Percentiles rank a stretch among this genome's conserved stretches.
phyloP scores from a whole-genome alignment of 2,888 invertebrate genomes.

The Amblyteles armatorius region DNA sequence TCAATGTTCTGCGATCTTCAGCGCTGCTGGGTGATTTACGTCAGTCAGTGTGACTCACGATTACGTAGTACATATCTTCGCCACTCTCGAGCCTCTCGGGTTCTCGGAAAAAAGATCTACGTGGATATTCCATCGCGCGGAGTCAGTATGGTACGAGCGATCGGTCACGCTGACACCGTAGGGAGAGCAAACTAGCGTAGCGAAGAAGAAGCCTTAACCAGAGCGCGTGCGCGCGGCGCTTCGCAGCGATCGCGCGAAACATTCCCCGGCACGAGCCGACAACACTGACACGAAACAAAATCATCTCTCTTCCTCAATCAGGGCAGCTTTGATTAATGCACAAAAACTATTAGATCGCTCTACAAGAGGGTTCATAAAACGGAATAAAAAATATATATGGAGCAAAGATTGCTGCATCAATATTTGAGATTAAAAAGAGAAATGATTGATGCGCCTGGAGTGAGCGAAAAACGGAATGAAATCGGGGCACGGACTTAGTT shows the following conservation, averaged over 20 bases:
- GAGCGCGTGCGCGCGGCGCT: neutral
- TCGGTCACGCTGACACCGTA: neutral
- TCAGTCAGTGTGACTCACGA: conserved; percentile 69
- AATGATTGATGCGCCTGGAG: too few relatives aligned
- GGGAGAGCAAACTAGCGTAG: neutral
- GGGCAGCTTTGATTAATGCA: neutral
- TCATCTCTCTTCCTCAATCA: conserved; percentile 1
- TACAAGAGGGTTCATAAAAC: too few relatives aligned
- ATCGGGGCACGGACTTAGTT: too few relatives aligned
- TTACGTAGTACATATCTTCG: conserved; percentile 62
- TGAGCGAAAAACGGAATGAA: too few relatives aligned
- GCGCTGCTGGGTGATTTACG: conserved; percentile 59
- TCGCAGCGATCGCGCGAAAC: neutral
- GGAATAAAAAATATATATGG: too few relatives aligned
- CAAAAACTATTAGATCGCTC: neutral
- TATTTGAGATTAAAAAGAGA: too few relatives aligned
- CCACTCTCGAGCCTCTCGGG: conserved; percentile 47
- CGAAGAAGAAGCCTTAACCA: neutral
- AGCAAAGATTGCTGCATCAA: too few relatives aligned
- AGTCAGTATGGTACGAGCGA: conserved; percentile 27
- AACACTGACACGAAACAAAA: neutral
- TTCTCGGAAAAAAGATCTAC: conserved; percentile 57
- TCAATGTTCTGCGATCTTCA: conserved; percentile 56
- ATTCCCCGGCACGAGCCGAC: neutral
- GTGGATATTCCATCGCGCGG: conserved; percentile 47